Evolutionary conservation across 2,113 vertebrate genomes (phyloP), one percentile per base, ranked within the genome.

Genomic region (Chloropsis hardwickii): DNA sequence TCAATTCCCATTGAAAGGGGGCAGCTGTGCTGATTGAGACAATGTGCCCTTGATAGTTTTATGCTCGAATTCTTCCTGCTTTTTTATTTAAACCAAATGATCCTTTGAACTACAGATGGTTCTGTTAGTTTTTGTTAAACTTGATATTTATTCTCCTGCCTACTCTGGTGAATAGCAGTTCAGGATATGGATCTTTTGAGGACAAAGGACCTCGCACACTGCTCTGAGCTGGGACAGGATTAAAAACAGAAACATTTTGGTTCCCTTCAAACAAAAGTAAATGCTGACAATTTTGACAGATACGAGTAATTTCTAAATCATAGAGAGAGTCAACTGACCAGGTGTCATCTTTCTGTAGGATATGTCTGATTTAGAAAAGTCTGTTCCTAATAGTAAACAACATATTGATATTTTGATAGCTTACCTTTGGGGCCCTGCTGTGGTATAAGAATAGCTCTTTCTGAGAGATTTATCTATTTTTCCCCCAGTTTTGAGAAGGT

Each of bases 111-210:
- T 76, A 33, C 44, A 79, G 53, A 25, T 84, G 44, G 44, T 23
- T 90, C 72, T 64, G 65, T 51, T 81, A 70, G 37, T 72, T 95
- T 27, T 5, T 53, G 53, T 84, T 87, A 70, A 92, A 91, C 39
- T 39, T 65, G 39, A 50, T 84, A 81, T 64, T 86, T 90, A 50
- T 90, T 78, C 47, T 70, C 42, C 44, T 73, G 85, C 37, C 10
- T 47, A 79, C 44, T 67, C 65, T 33, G 27, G 53, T 57, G 81
- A 90, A 69, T 58, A 24, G 4, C 51, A 48, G 65, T 12, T 89
- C 25, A 61, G 74, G 81, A 72, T 69, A 61, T 3, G 48, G 89
- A 82, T 79, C 80, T 95, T 31, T n/a, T 3, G 2, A 58, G 74
- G 61, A 85, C 70, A 89, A 66, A 92, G 54, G 58, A n/a, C 50